Base-by-base conservation (phyloP, 2,113 vertebrate genomes). In the Myotis yumanensis region DNA sequence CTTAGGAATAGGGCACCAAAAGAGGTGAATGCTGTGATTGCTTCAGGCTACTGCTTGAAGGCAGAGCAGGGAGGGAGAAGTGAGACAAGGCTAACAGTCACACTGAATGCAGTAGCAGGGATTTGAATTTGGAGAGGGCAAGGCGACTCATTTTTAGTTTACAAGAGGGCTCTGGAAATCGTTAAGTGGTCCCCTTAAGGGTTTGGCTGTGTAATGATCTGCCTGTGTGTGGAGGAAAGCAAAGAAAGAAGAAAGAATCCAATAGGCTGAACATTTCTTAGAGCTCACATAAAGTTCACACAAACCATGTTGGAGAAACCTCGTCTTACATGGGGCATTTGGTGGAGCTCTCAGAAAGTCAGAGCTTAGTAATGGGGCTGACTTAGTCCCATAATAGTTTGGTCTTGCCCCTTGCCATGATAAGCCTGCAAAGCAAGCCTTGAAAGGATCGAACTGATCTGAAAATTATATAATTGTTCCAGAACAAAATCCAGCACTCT, bases 1-100 rank as follows among this genome's bases (percentile, higher is more conserved):
- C 43, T 66, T 52, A 4, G 32, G n/a, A 83, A 2, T 43, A 52
- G 14, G 75, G 15, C 4, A 16, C 8, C n/a, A 85, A 51, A 37
- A 3, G 7, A 83, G 64, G 66, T 10, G 11, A 72, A 46, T 18
- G 48, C 22, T 64, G 1, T 16, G 52, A 3, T 25, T 12, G 7
- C 14, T n/a, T 85, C 20, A 9, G 4, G 7, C 15, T 43, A 30
- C 35, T 43, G 18, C 43, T 37, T 15, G 0, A 11, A 87, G 52
- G 25, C 9, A 20, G 25, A 57, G 37, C 59, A 57, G 28, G 22
- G 3, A 40, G 23, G 43, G 23, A 23, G 51, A 35, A 51, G 1
- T 46, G n/a, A 68, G 0, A 5, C 0, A 11, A 14, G 46, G 48
- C 7, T 23, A 20, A 2, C 22, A 23, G 3, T n/a, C n/a, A 46